Percentiles rank a stretch among this genome's conserved stretches.
Conservation (phyloP, 37 sponge, comb jelly and placozoan genomes). For the Oopsacas minuta region DNA sequence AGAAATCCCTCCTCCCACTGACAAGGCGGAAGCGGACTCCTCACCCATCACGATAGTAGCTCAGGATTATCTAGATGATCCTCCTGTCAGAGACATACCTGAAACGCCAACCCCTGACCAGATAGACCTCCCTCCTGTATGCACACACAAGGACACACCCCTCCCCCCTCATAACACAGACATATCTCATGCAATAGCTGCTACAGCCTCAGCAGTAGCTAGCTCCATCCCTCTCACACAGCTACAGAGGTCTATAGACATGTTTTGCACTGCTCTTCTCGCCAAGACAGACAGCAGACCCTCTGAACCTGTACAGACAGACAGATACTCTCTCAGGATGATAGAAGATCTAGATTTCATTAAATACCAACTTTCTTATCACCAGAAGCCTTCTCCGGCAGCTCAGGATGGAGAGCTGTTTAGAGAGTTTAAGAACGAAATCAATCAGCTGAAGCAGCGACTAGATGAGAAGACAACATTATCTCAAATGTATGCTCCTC, state of each 20-base stretch:
- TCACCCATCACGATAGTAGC: not conserved
- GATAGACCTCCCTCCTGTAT: not conserved
- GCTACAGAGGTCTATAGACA: conserved; percentile 10
- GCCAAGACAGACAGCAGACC: not conserved
- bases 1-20: not conserved
- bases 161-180: not conserved
- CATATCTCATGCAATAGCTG: not conserved
- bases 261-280: not conserved
- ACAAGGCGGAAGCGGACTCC: not conserved
- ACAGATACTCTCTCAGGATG: not conserved
- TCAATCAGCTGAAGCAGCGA: not conserved
- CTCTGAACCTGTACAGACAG: not conserved
- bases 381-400: not conserved
- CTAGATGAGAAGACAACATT: not conserved
- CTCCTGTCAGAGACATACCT: not conserved
- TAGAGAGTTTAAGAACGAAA: not conserved
- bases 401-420: not conserved
- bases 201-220: conserved; percentile 6
- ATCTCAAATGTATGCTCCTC: not conserved
- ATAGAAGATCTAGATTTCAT: conserved; percentile 13
- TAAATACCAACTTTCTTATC: not conserved
- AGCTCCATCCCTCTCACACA: not conserved
- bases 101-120: not conserved
- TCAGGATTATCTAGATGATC: conserved; percentile 5
- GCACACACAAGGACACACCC: not conserved